These are phyloP conservation scores for Emydocephalus ijimae DNA, from an alignment of 2,113 vertebrate genomes.

Conservation along the genomic window DNA sequence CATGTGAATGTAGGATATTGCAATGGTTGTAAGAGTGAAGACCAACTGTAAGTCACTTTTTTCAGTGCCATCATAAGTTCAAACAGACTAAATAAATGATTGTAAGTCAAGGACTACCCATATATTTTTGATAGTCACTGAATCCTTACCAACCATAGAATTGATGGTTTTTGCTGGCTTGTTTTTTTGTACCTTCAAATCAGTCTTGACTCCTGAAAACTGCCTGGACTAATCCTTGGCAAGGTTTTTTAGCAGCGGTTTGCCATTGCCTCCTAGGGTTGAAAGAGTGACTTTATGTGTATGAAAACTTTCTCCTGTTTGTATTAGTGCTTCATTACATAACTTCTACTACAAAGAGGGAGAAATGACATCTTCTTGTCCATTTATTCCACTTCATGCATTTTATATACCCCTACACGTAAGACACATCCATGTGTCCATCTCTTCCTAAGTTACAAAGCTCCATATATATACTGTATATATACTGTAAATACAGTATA, in stretches of 20 bases:
- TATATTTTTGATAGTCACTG: not conserved
- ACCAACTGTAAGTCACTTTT: not conserved
- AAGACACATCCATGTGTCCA: not conserved
- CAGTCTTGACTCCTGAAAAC: not conserved
- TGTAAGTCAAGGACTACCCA: not conserved
- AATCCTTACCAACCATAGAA: not conserved
- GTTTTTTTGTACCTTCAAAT: not conserved
- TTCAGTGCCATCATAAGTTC: not conserved
- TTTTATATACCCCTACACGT: not conserved
- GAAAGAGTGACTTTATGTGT: not conserved
- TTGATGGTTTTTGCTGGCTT: not conserved
- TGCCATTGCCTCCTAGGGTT: not conserved
- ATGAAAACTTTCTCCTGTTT: not conserved
- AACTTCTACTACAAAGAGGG: not conserved
- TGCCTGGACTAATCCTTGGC: not conserved
- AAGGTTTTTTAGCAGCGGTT: not conserved
- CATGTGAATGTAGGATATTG: not conserved
- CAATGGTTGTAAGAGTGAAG: not conserved
- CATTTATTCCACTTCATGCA: not conserved
- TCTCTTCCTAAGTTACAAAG: not conserved
- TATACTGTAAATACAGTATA: too few relatives aligned
- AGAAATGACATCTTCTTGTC: not conserved
- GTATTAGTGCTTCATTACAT: not conserved
- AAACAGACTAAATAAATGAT: not conserved
- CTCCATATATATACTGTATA: not conserved